Conservation (phyloP, 2,113 vertebrate genomes). For the Psephotus haematonotus region DNA sequence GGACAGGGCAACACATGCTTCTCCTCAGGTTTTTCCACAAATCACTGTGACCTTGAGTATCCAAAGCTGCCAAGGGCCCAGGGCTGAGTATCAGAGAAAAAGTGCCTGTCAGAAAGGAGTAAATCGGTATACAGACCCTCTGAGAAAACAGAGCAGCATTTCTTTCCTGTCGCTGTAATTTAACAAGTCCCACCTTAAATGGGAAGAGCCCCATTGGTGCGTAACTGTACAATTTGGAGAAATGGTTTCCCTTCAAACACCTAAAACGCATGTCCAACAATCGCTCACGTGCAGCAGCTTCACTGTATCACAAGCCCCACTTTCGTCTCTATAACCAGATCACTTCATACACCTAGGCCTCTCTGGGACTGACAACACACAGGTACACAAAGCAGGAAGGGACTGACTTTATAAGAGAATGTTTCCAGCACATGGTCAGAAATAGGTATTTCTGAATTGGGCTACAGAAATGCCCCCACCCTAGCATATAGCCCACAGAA, state of each 20-base stretch:
- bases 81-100: neutral
- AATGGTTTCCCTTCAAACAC: neutral
- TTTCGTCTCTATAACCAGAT: neutral
- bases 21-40: neutral
- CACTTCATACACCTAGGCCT: neutral
- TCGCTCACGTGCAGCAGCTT: fast-evolving
- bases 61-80: neutral
- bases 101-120: neutral
- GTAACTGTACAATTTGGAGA: neutral
- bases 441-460: neutral
- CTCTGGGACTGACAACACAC: neutral
- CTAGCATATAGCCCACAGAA: neutral
- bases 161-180: neutral
- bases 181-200: neutral
- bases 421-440: neutral
- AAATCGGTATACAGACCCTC: neutral
- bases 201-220: fast-evolving
- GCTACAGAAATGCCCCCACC: neutral
- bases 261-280: neutral
- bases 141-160: neutral
- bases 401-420: neutral
- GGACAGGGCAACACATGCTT: fast-evolving
- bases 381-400: neutral
- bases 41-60: neutral
- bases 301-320: fast-evolving